Conservation (phyloP, 1,140 invertebrate genomes). For the Scaptomyza pallida region DNA sequence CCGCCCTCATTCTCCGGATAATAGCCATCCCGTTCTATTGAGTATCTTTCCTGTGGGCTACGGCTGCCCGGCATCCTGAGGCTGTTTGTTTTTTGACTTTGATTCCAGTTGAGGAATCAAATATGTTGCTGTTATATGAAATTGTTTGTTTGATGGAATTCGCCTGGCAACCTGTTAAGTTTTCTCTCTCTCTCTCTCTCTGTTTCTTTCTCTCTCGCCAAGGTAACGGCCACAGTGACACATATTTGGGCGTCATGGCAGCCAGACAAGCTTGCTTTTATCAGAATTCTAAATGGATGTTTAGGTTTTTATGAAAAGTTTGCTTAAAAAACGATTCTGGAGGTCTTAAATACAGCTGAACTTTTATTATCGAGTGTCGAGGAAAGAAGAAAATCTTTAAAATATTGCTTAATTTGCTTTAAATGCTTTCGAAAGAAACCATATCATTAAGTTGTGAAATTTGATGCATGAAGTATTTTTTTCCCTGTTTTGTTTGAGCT, state of each 20-base stretch:
- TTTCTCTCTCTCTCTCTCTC: slow-evolving; percentile 28
- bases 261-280: slow-evolving; percentile 14
- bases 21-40: background rate
- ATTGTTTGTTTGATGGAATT: slow-evolving; percentile 44
- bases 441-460: no score
- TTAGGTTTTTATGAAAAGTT: no score
- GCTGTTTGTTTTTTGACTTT: background rate
- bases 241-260: slow-evolving; percentile 22
- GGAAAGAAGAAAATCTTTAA: no score
- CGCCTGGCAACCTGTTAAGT: slow-evolving; percentile 52
- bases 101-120: slow-evolving; percentile 2
- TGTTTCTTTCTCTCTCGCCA: background rate
- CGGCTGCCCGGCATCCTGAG: slow-evolving; percentile 4
- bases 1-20: background rate
- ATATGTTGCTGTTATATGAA: background rate
- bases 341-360: no score
- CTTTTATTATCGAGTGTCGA: no score
- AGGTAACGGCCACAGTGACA: slow-evolving; percentile 12
- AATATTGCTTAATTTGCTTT: no score
- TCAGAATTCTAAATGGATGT: background rate
- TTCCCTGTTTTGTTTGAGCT: no score
- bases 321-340: no score
- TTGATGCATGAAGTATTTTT: no score
- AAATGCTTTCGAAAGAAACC: no score
- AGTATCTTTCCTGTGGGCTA: background rate